phyloP scores from a whole-genome alignment of 2,797 vertebrate species.

The Sebastes steindachneri region DNA sequence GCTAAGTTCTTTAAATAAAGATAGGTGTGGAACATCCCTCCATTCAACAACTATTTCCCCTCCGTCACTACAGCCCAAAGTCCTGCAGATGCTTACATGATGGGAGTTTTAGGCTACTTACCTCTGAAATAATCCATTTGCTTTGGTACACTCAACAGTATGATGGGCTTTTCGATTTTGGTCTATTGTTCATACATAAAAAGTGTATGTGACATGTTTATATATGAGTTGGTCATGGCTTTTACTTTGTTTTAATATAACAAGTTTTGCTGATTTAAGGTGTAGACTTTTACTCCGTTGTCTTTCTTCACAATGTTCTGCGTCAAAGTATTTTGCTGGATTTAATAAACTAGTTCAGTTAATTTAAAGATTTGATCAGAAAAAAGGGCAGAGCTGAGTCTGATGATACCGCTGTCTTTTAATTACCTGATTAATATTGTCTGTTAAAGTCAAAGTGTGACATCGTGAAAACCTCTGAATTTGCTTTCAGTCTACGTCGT shows the following conservation, averaged over 20 bases:
- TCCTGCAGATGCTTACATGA: not conserved
- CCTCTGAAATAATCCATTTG: not conserved
- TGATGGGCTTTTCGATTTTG: not conserved
- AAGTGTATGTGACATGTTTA: slow-evolving; percentile 17
- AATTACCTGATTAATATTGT: not conserved
- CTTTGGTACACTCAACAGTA: not conserved
- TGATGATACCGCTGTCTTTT: not conserved
- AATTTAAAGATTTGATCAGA: not conserved
- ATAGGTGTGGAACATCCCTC: not conserved
- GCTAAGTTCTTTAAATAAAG: not conserved
- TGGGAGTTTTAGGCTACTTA: not conserved
- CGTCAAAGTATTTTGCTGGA: not conserved
- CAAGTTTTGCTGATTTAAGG: not conserved
- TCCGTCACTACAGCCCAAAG: not conserved
- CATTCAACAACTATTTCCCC: not conserved
- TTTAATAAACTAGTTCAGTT: not conserved
- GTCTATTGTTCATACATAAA: slow-evolving; percentile 10
- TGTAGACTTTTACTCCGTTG: not conserved
- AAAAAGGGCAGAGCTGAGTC: not conserved
- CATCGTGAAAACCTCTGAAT: not conserved
- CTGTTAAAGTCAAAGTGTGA: not conserved
- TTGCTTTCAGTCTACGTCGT: not conserved
- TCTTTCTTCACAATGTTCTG: not conserved
- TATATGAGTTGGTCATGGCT: slow-evolving; percentile 31
- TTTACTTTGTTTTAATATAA: slow-evolving; percentile 7